These are phyloP conservation scores for Erethizon dorsatum DNA, from an alignment of 2,797 vertebrate species.

Conservation along the genomic window DNA sequence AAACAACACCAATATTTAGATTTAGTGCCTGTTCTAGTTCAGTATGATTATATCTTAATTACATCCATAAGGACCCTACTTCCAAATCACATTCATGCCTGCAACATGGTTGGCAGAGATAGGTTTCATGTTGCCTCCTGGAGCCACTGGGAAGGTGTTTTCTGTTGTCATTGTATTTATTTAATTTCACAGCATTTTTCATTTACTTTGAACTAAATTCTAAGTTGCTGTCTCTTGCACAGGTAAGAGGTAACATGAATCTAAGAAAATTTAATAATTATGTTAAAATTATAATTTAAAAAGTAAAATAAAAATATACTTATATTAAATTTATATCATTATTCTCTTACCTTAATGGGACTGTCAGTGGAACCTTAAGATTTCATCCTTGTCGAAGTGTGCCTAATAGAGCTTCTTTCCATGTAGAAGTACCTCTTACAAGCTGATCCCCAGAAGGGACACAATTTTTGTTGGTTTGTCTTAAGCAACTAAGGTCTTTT, in stretches of 20 bases:
- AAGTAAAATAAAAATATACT: not conserved
- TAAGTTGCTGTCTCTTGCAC: not conserved
- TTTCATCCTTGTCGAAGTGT: not conserved
- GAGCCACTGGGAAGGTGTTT: not conserved
- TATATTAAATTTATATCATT: not conserved
- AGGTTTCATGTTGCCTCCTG: not conserved
- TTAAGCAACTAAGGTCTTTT: not conserved
- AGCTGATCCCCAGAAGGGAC: not conserved
- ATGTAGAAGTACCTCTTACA: not conserved
- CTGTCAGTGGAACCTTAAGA: not conserved
- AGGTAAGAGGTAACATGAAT: not conserved
- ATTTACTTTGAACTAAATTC: constrained; percentile 20
- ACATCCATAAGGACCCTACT: not conserved
- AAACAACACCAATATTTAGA: not conserved
- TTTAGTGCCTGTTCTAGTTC: not conserved
- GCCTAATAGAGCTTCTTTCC: not conserved
- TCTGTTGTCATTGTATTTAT: not conserved
- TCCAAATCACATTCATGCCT: not conserved
- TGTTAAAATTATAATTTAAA: not conserved
- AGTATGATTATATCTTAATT: not conserved
- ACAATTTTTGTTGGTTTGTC: not conserved
- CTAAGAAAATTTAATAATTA: not conserved
- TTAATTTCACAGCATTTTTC: not conserved
- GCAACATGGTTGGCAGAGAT: not conserved
- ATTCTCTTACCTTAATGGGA: not conserved